Evolutionary conservation across 2,888 invertebrate genomes (phyloP).

Genomic region (Diaprepes abbreviatus): DNA sequence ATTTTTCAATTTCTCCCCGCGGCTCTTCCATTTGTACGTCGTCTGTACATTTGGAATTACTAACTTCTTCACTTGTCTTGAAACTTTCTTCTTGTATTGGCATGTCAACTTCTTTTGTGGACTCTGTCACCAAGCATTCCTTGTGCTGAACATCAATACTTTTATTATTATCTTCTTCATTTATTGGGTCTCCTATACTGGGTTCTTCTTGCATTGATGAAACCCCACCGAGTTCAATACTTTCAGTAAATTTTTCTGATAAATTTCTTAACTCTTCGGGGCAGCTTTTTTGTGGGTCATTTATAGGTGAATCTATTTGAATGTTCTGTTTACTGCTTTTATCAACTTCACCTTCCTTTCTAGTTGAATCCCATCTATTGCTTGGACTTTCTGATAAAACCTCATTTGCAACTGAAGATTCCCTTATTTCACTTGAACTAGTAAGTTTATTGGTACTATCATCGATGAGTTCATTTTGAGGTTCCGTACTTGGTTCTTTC

Average conservation of each 20-base stretch:
- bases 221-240: neutral
- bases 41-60: neutral
- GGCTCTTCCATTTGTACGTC: neutral
- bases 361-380: neutral
- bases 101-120: neutral
- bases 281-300: neutral
- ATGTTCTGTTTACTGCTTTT: neutral
- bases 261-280: neutral
- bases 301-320: neutral
- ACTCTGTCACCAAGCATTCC: too few species aligned
- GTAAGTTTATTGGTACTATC: neutral
- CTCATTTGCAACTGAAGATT: neutral
- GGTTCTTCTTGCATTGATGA: neutral
- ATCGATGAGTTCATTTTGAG: conserved; percentile 3
- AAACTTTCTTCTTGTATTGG: neutral
- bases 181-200: conserved; percentile 5
- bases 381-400: neutral
- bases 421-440: neutral
- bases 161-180: neutral
- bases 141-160: neutral
- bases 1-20: neutral
- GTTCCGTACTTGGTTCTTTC: neutral
- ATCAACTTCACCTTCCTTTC: neutral
- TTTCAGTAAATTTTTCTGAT: neutral
- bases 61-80: neutral